Percentiles rank a stretch among this genome's conserved stretches.
phyloP scores from a whole-genome alignment of 1,140 invertebrate genomes.

The Sycophila sp. region DNA sequence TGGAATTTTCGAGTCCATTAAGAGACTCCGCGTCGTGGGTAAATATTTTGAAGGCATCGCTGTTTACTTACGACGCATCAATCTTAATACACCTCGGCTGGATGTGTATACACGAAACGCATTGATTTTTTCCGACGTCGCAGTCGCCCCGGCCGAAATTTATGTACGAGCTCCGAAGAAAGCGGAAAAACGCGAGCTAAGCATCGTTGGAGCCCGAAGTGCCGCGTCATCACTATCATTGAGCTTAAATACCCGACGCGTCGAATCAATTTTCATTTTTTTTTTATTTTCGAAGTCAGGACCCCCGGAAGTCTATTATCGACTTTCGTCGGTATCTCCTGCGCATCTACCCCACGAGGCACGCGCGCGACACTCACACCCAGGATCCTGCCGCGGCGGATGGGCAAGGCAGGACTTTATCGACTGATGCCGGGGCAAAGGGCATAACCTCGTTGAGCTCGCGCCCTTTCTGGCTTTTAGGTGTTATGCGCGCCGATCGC shows the following conservation, averaged over 20 bases:
- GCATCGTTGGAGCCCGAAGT: not conserved
- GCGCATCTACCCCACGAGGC: conserved; percentile 53
- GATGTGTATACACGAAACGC: not conserved
- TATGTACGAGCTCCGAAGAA: too few relatives aligned
- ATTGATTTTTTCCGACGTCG: conserved; percentile 1
- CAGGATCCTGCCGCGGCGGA: too few relatives aligned
- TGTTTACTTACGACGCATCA: conserved; percentile 5
- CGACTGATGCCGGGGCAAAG: conserved; percentile 41
- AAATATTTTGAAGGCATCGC: not conserved
- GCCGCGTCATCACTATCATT: not conserved
- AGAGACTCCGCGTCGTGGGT: not conserved
- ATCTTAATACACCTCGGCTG: not conserved
- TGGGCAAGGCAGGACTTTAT: conserved; percentile 48
- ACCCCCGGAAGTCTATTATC: conserved; percentile 33
- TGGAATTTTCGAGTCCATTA: too few relatives aligned
- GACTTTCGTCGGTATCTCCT: conserved; percentile 44
- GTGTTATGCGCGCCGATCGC: not conserved
- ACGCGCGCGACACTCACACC: conserved; percentile 45
- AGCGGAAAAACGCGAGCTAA: not conserved
- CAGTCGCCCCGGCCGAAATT: not conserved
- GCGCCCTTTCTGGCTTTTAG: too few relatives aligned
- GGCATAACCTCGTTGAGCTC: not conserved
- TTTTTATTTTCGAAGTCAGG: not conserved
- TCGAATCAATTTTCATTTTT: conserved; percentile 25
- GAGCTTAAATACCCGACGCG: not conserved